A percentile compares a stretch with the other conserved stretches of the same genome.
Evolutionary conservation across 2,113 vertebrate species (phyloP).

Genomic region (Rhinolophus sinicus): DNA sequence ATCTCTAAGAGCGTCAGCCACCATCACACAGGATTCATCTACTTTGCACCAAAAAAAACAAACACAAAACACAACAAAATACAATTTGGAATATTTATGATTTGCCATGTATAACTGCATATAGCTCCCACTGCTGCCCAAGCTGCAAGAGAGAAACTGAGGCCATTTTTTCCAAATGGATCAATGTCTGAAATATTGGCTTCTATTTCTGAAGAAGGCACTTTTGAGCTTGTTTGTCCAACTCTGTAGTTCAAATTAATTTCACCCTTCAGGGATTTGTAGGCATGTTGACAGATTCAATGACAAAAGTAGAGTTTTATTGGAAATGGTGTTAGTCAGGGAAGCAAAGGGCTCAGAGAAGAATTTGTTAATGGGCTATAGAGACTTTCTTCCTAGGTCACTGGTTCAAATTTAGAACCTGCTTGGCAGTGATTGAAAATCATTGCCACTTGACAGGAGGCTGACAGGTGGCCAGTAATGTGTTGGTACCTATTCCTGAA

Average conservation of each 20-base stretch:
- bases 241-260: conserved; percentile 71
- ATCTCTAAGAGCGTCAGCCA: neutral
- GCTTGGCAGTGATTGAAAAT: conserved; percentile 71
- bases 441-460: conserved; percentile 37
- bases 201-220: conserved; percentile 59
- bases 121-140: neutral
- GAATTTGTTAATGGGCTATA: conserved; percentile 62
- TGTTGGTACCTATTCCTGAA: neutral
- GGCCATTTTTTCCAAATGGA: conserved; percentile 8
- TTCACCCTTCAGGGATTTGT: conserved; percentile 72
- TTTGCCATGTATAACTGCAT: neutral
- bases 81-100: neutral
- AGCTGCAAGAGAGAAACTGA: neutral
- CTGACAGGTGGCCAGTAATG: neutral
- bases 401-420: conserved; percentile 67
- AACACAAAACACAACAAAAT: too few relatives aligned
- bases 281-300: conserved; percentile 65
- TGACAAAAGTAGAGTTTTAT: conserved; percentile 53
- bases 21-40: neutral
- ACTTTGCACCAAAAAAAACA: neutral
- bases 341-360: conserved; percentile 25
- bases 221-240: conserved; percentile 62
- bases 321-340: conserved; percentile 37
- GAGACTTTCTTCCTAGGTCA: conserved; percentile 61
- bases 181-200: conserved; percentile 41